phyloP scores from a whole-genome alignment of 1,140 invertebrate genomes.

The Cotesia vestalis region DNA sequence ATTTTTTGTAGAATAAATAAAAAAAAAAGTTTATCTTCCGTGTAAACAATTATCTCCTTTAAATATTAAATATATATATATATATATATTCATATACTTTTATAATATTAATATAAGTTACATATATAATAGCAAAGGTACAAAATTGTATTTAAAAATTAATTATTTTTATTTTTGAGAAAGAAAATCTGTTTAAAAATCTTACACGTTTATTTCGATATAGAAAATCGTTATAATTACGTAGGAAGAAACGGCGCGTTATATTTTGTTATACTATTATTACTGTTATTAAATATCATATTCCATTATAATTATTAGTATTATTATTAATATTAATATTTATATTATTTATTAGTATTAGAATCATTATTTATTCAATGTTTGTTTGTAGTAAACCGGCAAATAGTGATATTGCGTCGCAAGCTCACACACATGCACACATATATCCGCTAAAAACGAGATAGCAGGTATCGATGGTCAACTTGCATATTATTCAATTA shows the following conservation, averaged over 20 bases:
- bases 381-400: too few relatives aligned
- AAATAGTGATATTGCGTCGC: conserved; percentile 10
- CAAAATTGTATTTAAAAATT: conserved; percentile 49
- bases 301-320: too few relatives aligned
- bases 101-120: conserved; percentile 31
- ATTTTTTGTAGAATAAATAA: neutral
- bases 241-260: too few relatives aligned
- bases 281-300: too few relatives aligned
- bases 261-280: too few relatives aligned
- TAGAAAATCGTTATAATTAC: conserved; percentile 17
- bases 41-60: conserved; percentile 6
- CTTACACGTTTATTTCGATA: conserved; percentile 35
- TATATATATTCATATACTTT: conserved; percentile 5
- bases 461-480: conserved; percentile 28
- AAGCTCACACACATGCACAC: conserved; percentile 27
- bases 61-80: conserved; percentile 5
- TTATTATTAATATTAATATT: too few relatives aligned
- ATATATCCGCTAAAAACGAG: conserved; percentile 31
- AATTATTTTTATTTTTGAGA: conserved; percentile 34
- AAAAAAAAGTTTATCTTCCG: neutral
- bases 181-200: conserved; percentile 39
- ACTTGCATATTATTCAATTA: neutral
- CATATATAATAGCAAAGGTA: conserved; percentile 45
- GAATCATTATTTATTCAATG: conserved; percentile 3
- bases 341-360: neutral